Percentiles rank a stretch among this genome's conserved stretches.
Evolutionary conservation across 2,888 invertebrate species (phyloP).

Genomic region (Catocala fraxini): DNA sequence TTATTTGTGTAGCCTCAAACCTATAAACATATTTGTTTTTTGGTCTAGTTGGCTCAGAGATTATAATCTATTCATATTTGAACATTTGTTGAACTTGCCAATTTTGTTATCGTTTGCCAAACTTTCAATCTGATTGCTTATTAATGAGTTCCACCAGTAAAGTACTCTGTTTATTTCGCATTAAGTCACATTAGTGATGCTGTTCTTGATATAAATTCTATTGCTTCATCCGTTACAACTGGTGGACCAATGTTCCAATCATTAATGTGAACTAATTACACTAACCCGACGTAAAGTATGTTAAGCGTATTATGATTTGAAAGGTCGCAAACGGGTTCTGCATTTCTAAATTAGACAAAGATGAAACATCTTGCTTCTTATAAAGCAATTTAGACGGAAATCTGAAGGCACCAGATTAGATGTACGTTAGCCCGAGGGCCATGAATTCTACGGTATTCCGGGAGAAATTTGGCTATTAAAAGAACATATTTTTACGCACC

Average conservation of each 20-base stretch:
- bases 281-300: constrained; percentile 50
- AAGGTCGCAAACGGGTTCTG: constrained; percentile 52
- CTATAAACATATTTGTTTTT: not conserved
- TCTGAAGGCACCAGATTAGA: constrained; percentile 44
- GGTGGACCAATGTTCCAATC: constrained; percentile 52
- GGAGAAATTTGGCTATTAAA: constrained; percentile 76
- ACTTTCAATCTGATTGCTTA: constrained; percentile 3
- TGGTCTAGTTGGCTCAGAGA: too few species aligned
- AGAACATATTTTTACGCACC: constrained; percentile 79
- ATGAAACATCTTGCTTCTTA: constrained; percentile 62
- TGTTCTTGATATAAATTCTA: constrained; percentile 3
- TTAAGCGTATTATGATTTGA: constrained; percentile 57
- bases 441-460: constrained; percentile 26
- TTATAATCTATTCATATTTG: too few species aligned
- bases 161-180: too few species aligned
- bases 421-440: constrained; percentile 25
- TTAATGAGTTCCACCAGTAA: too few species aligned
- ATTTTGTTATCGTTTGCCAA: not conserved
- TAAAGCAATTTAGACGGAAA: constrained; percentile 69
- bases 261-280: constrained; percentile 55
- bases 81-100: too few species aligned
- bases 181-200: too few species aligned
- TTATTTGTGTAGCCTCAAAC: constrained; percentile 4
- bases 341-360: constrained; percentile 59
- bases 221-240: constrained; percentile 1